These are phyloP conservation scores for Aegypius monachus DNA, from an alignment of 2,113 vertebrate genomes.

Conservation along the genomic window DNA sequence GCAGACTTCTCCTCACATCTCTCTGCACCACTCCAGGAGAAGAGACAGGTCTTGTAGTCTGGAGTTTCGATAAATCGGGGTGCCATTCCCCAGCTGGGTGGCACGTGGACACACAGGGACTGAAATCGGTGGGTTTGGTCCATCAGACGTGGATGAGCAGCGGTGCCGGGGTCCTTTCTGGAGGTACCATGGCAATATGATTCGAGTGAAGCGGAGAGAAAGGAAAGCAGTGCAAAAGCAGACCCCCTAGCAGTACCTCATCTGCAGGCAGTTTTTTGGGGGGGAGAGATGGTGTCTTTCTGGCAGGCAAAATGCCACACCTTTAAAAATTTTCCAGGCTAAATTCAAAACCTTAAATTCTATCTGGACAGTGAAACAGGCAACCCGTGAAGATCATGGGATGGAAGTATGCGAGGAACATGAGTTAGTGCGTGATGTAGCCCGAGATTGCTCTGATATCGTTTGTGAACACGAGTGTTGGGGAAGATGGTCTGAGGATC, in stretches of 20 bases:
- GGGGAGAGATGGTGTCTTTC: not conserved
- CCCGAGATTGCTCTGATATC: not conserved
- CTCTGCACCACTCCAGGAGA: not conserved
- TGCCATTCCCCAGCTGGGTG: not conserved
- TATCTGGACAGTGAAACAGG: not conserved
- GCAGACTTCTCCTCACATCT: not conserved
- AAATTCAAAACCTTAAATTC: not conserved
- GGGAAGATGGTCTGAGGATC: not conserved
- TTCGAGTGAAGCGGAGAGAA: not conserved
- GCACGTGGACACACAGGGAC: accelerated
- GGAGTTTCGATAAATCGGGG: not conserved
- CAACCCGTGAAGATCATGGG: not conserved
- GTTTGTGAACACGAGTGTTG: not conserved
- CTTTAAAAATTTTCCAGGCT: not conserved
- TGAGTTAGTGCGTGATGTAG: not conserved
- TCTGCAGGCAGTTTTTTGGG: not conserved
- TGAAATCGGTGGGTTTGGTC: not conserved
- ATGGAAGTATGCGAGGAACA: not conserved
- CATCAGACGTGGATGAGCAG: not conserved
- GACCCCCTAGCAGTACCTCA: not conserved
- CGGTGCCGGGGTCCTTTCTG: not conserved
- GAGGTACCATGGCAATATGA: not conserved
- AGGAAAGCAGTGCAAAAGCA: not conserved
- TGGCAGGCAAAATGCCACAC: not conserved
- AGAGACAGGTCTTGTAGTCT: not conserved